Percentiles rank a stretch among this genome's conserved stretches.
Conservation (phyloP, 2,113 vertebrate genomes). For the Sula dactylatra region DNA sequence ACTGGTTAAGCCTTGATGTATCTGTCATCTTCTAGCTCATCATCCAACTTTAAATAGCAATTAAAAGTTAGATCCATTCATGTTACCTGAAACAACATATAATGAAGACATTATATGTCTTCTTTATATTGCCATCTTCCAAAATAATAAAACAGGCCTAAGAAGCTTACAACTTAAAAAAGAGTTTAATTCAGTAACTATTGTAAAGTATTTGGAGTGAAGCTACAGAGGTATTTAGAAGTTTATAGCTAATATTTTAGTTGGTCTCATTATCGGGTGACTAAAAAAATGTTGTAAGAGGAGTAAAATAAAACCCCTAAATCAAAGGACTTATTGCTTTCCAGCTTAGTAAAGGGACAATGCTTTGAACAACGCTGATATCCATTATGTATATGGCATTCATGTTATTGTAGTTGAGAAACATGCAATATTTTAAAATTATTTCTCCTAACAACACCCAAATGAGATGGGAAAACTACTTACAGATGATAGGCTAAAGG, state of each 20-base stretch:
- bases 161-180: neutral
- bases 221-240: neutral
- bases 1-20: neutral
- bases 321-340: neutral
- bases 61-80: neutral
- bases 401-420: neutral
- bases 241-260: neutral
- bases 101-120: too few species aligned
- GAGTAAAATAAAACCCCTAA: neutral
- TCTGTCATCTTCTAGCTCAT: neutral
- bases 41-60: neutral
- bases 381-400: neutral
- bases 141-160: neutral
- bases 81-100: neutral
- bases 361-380: neutral
- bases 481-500: neutral
- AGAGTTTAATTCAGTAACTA: neutral
- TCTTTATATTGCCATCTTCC: neutral
- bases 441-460: neutral
- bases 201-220: neutral
- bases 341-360: neutral
- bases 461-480: neutral
- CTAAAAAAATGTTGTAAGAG: neutral
- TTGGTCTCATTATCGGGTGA: neutral
- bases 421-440: neutral